A percentile compares a stretch with the other conserved stretches of the same genome.
Evolutionary conservation across 2,797 vertebrate genomes (phyloP).

Genomic region (Dromococcyx pavoninus): DNA sequence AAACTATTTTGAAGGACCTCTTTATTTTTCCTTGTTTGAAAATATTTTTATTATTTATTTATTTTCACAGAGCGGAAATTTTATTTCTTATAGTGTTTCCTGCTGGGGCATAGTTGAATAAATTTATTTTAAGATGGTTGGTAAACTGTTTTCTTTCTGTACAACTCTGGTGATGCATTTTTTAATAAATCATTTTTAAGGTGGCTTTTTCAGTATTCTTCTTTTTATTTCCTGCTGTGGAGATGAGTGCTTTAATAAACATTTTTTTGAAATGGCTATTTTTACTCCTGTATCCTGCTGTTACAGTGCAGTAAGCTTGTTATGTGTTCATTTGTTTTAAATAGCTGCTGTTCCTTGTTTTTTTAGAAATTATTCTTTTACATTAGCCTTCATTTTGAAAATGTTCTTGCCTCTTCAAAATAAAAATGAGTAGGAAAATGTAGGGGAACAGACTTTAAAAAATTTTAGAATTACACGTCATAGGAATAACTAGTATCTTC

Average conservation of each 20-base stretch:
- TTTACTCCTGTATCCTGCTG: conserved; percentile 43
- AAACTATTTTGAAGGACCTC: not conserved
- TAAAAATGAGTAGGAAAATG: not conserved
- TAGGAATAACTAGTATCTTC: not conserved
- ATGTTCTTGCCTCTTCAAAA: not conserved
- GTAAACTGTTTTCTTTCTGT: conserved; percentile 53
- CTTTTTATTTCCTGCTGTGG: conserved; percentile 67
- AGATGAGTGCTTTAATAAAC: conserved; percentile 69
- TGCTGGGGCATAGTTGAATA: conserved; percentile 46
- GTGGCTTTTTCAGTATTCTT: conserved; percentile 53
- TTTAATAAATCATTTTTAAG: conserved; percentile 72
- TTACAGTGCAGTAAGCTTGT: conserved; percentile 56
- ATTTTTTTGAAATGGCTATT: conserved; percentile 64
- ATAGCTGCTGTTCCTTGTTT: not conserved
- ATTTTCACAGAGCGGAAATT: conserved; percentile 13
- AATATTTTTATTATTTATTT: conserved; percentile 24
- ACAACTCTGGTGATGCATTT: conserved; percentile 34
- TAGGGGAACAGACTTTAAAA: not conserved
- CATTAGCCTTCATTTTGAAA: conserved; percentile 2
- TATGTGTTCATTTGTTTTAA: conserved; percentile 64
- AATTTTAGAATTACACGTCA: not conserved
- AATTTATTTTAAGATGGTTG: conserved; percentile 60
- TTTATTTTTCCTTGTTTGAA: not conserved
- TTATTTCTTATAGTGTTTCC: conserved; percentile 22
- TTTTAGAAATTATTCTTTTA: not conserved